Base-by-base conservation (phyloP, 2,113 vertebrate species). In the Melospiza melodia region DNA sequence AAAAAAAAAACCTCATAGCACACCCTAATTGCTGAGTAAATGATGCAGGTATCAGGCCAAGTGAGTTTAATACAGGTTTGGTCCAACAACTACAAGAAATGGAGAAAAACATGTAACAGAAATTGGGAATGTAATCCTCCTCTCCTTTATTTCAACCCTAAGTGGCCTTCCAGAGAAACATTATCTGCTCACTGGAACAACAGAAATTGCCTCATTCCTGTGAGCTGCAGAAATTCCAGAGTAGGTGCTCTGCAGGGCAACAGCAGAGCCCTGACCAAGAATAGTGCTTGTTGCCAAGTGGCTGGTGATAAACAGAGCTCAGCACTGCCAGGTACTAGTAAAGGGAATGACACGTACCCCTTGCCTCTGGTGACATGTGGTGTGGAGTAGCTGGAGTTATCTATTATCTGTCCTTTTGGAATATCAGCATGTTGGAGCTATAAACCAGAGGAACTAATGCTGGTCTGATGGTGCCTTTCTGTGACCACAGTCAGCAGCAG, bases 241-340 rank as follows among this genome's bases (percentile, higher is more conserved):
- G 52, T 22, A 82, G 54, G 54, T 76, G 81, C 57, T 91, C n/a
- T 49, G 49, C 54, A 73, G 65, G 63, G 44, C 62, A 91, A 12
- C 49, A 90, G 75, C 55, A 90, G 80, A 88, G 39, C 55, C 52
- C 65, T 85, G 43, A 83, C 43, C 78, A 88, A 28, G 43, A 89
- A 55, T 3, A 93, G 30, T 51, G 22, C 11, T 48, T 67, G 23
- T 24, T 88, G 90, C 85, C 92, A 74, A 90, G 43, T 22, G 63
- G 37, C 51, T 67, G 55, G 35, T 90, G 79, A 86, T 84, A 94
- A 95, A 92, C 68, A 88, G 86, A 88, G 77, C 41, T 69, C 55
- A 48, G 35, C 33, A n/a, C 5, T 90, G 83, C 57, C 83, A 90
- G 77, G 76, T 73, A 58, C 37, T 51, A 76, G 31, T 31, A 79